Evolutionary conservation across 2,797 vertebrate genomes (phyloP).

Genomic region (Rachycentron canadum): DNA sequence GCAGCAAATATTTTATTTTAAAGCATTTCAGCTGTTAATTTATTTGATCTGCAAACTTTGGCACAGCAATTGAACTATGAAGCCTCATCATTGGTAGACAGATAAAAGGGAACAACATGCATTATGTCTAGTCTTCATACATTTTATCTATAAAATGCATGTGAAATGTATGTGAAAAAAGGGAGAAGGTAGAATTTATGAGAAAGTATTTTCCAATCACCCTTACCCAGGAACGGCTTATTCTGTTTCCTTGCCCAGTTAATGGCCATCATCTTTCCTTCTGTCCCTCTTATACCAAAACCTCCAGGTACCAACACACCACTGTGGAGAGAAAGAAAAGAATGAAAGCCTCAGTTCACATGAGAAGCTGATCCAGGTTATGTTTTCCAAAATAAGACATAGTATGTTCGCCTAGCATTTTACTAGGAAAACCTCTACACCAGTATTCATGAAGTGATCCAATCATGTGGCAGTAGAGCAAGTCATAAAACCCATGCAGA

Average conservation of each 20-base stretch:
- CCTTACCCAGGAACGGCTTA: conserved; percentile 94
- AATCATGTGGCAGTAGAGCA: neutral
- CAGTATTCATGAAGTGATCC: neutral
- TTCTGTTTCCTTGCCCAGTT: conserved; percentile 96
- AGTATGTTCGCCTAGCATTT: neutral
- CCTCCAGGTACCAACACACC: conserved; percentile 97
- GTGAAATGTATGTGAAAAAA: neutral
- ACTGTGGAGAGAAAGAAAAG: conserved; percentile 69
- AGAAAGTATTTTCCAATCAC: neutral
- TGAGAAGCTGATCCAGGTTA: neutral
- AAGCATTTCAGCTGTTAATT: neutral
- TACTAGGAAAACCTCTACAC: neutral
- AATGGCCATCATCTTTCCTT: conserved; percentile 96
- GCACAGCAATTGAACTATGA: neutral
- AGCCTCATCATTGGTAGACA: neutral
- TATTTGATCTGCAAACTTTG: neutral
- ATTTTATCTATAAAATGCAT: neutral
- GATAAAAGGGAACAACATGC: neutral
- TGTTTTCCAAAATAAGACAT: neutral
- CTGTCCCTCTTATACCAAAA: conserved; percentile 95
- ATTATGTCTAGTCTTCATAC: neutral
- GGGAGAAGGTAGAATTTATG: neutral
- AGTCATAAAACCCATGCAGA: neutral
- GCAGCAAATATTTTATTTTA: conserved; percentile 3
- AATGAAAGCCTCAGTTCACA: neutral